These are phyloP conservation scores for Upupa epops DNA, from an alignment of 2,113 vertebrate species.

Conservation along the genomic window DNA sequence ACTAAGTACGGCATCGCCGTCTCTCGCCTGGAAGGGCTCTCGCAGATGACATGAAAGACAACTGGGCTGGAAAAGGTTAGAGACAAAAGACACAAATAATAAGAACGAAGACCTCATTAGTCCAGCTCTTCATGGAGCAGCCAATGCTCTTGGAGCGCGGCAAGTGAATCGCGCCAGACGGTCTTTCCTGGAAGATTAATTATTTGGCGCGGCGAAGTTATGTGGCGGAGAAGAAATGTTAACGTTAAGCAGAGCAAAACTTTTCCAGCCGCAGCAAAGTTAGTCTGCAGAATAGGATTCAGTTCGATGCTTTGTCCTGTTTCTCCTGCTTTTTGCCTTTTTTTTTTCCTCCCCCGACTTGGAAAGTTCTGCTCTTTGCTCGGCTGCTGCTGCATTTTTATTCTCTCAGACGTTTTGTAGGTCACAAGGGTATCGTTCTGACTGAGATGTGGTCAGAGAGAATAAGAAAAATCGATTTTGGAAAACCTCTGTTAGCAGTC, in stretches of 20 bases:
- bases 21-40: constrained; percentile 22
- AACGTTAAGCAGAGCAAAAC: constrained; percentile 30
- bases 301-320: constrained; percentile 28
- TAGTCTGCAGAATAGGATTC: constrained; percentile 31
- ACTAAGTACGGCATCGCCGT: neutral
- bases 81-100: constrained; percentile 24
- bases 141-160: neutral
- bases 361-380: constrained; percentile 62
- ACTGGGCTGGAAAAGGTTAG: constrained; percentile 26
- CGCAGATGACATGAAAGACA: constrained; percentile 39
- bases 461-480: constrained; percentile 66
- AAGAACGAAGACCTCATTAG: neutral
- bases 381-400: constrained; percentile 55
- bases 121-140: neutral
- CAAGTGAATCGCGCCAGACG: neutral
- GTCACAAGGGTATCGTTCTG: constrained; percentile 43
- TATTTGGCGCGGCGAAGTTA: neutral
- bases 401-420: constrained; percentile 57
- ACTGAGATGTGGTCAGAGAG: constrained; percentile 49
- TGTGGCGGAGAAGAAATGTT: neutral
- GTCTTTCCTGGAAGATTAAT: constrained; percentile 34
- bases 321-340: constrained; percentile 4
- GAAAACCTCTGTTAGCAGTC: constrained; percentile 45
- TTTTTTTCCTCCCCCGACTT: constrained; percentile 42
- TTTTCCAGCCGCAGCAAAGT: constrained; percentile 45